These are phyloP conservation scores for Linyphia triangularis DNA, from an alignment of 2,888 invertebrate genomes.

Conservation along the genomic window DNA sequence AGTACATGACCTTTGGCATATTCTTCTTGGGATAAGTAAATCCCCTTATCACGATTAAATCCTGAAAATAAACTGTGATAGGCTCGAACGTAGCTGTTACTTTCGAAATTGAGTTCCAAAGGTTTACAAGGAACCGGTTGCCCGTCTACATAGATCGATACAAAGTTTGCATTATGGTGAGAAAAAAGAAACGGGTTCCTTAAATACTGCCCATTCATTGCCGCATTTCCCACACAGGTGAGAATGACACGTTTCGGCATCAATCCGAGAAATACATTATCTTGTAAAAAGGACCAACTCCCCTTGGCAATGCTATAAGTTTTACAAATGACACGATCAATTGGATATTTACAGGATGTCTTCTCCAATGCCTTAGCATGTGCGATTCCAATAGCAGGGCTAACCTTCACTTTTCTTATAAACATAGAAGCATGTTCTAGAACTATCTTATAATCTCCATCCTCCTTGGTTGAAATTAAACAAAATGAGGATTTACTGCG, in stretches of 20 bases:
- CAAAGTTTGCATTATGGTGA: slow-evolving; percentile 74
- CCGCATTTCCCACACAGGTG: slow-evolving; percentile 76
- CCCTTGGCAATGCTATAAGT: slow-evolving; percentile 61
- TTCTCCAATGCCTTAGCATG: too few relatives aligned
- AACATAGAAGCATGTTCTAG: slow-evolving; percentile 76
- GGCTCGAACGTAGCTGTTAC: slow-evolving; percentile 69
- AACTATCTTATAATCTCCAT: slow-evolving; percentile 52
- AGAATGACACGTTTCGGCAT: slow-evolving; percentile 77
- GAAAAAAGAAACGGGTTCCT: slow-evolving; percentile 77
- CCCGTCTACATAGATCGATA: slow-evolving; percentile 76
- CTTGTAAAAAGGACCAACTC: too few relatives aligned
- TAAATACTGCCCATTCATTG: slow-evolving; percentile 75
- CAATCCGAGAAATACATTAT: too few relatives aligned
- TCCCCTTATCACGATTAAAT: slow-evolving; percentile 76
- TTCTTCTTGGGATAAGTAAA: slow-evolving; percentile 71
- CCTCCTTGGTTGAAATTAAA: neutral
- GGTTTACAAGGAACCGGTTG: slow-evolving; percentile 76
- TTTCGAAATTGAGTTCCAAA: slow-evolving; percentile 12
- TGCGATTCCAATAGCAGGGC: slow-evolving; percentile 76
- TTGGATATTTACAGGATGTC: too few relatives aligned
- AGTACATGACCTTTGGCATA: slow-evolving; percentile 75
- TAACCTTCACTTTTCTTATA: slow-evolving; percentile 75
- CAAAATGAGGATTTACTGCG: slow-evolving; percentile 44
- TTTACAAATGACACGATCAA: slow-evolving; percentile 76
- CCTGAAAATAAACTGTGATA: slow-evolving; percentile 78